phyloP scores from a whole-genome alignment of 2,797 vertebrate species.

The Nyctibius grandis region DNA sequence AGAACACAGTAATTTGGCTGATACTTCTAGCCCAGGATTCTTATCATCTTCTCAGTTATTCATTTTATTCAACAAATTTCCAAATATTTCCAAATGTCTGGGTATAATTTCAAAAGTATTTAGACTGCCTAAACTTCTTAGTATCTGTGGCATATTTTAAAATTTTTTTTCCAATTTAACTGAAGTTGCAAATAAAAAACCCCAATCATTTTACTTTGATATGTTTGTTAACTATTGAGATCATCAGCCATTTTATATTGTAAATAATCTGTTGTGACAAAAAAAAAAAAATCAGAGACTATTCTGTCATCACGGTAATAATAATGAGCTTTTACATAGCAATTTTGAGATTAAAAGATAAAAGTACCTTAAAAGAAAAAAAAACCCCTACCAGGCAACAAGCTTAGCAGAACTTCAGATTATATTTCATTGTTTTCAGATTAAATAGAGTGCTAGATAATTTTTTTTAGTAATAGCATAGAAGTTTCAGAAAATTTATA shows the following conservation, averaged over 20 bases:
- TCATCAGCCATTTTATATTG: neutral
- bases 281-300: neutral
- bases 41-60: neutral
- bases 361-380: neutral
- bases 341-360: neutral
- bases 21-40: neutral
- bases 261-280: neutral
- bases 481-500: neutral
- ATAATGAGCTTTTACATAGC: neutral
- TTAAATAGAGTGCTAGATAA: neutral
- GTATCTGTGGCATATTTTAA: neutral
- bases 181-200: neutral
- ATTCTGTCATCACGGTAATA: neutral
- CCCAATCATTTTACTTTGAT: neutral
- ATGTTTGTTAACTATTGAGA: neutral
- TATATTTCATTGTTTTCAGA: neutral
- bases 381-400: neutral
- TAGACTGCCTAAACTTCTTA: neutral
- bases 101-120: neutral
- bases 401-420: neutral
- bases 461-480: neutral
- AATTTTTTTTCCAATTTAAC: neutral
- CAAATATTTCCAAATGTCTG: neutral
- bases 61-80: neutral
- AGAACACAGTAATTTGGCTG: neutral